Base-by-base conservation (phyloP, 2,888 invertebrate species). In the Erebia epiphron region DNA sequence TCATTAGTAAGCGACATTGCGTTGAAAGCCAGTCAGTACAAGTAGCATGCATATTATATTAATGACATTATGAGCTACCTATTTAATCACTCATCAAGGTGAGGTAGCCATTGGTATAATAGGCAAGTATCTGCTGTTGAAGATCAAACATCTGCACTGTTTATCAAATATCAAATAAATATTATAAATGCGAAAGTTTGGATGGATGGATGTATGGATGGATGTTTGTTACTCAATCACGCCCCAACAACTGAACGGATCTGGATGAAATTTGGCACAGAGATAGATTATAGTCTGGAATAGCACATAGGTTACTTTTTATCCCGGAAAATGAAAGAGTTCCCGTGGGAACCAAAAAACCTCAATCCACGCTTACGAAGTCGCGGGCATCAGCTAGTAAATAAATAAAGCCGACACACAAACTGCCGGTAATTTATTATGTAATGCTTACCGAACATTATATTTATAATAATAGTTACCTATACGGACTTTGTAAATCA, bases 401-500 rank as follows among this genome's bases (percentile, higher is more conserved):
- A 71, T 71, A 68, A 68, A 71, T 64, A 60, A 52, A 11, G 56
- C 10, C 52, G 11, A 60, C 18, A 68, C 14, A 26, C 18, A 64
- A 16, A 16, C 50, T 58, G 64, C 58, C 52, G 16, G 69, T 41
- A 69, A 63, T 72, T 35, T 56, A 56, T 73, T 70, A 71, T 60
- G 54, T 58, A 68, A 68, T 64, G 64, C 21, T 70, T 68, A 68
- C 61, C 21, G 46, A 72, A 68, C 54, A 58, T 65, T 46, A 46
- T 69, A 26, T 65, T 68, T 65, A 62, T 52, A 68, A 65, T 62
- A 70, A 67, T 65, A 43, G 64, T 64, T 69, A 63, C 46, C 54
- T 60, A 43, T 16, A 52, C 10, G 18, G 68, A 63, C n/a, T 82
- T 85, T 83, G 82, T 86, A 87, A 84, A 88, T 82, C 76, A 86